These are phyloP conservation scores for Apamea epomidion DNA, from an alignment of 2,888 invertebrate species.

Conservation along the genomic window DNA sequence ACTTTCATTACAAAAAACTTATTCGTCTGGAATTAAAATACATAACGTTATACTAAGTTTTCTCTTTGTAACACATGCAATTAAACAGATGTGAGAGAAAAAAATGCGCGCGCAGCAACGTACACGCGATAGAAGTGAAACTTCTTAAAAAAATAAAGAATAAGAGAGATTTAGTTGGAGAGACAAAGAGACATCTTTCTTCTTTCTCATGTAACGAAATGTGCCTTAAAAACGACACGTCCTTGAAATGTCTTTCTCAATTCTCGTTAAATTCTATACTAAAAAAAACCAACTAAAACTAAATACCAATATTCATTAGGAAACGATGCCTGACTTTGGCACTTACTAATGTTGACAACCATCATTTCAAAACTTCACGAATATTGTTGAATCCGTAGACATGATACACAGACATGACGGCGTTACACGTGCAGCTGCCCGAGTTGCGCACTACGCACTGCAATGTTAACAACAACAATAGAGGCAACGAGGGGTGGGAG, in stretches of 20 bases:
- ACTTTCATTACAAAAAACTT: not conserved
- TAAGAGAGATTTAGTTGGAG: not conserved
- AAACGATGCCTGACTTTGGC: not conserved
- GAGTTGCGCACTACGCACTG: too few relatives aligned
- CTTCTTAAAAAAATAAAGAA: not conserved
- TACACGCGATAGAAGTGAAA: not conserved
- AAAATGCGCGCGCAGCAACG: too few relatives aligned
- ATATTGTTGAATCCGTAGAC: too few relatives aligned
- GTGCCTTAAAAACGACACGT: not conserved
- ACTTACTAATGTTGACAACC: too few relatives aligned
- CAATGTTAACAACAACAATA: not conserved
- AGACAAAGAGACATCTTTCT: not conserved
- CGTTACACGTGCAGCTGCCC: too few relatives aligned
- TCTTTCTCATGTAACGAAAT: not conserved
- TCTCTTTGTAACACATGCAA: slow-evolving; percentile 15
- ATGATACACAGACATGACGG: too few relatives aligned
- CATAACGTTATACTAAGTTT: slow-evolving; percentile 1
- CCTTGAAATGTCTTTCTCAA: not conserved
- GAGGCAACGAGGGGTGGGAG: not conserved
- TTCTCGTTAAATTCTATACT: not conserved
- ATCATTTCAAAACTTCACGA: too few relatives aligned
- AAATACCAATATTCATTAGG: not conserved
- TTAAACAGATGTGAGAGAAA: slow-evolving; percentile 2
- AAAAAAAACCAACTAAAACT: not conserved
- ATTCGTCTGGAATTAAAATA: slow-evolving; percentile 8